phyloP scores from a whole-genome alignment of 2,113 vertebrate genomes.

The human (Homo sapiens) region GRCh38 chr2:196607001-196607500 shows the following conservation, averaged over 20 bases:
- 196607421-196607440: neutral
- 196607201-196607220: conserved; percentile 5
- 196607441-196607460: neutral
- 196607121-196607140: neutral
- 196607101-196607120: neutral
- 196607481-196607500: neutral
- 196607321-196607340: conserved; percentile 2
- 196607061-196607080: neutral
- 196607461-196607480: conserved; percentile 26
- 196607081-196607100: neutral
- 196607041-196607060: neutral
- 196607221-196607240: neutral
- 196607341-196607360: conserved; percentile 51
- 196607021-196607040: neutral
- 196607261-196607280: neutral
- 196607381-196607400: neutral
- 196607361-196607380: conserved; percentile 28
- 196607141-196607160: neutral
- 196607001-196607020: neutral
- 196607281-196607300: neutral
- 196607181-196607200: neutral
- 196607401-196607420: neutral
- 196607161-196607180: neutral
- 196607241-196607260: neutral
- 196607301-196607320: conserved; percentile 20